Conservation (phyloP, 2,113 vertebrate genomes). For the Aegithalos caudatus region DNA sequence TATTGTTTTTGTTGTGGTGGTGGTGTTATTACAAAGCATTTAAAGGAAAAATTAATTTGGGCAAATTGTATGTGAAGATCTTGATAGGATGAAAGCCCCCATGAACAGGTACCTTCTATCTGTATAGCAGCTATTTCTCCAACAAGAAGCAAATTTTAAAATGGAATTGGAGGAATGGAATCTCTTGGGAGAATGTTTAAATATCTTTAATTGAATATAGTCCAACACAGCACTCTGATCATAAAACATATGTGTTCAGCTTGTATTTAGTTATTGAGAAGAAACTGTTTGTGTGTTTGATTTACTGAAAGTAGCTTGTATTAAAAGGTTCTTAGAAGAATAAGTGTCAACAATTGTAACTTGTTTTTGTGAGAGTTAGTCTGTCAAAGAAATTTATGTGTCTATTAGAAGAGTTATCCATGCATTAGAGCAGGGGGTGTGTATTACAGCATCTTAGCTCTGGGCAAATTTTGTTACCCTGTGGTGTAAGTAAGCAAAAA, state of each 20-base stretch:
- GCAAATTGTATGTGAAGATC: neutral
- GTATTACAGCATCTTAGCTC: neutral
- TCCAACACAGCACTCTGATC: neutral
- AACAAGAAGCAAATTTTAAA: neutral
- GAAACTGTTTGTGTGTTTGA: neutral
- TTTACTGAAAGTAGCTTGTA: neutral
- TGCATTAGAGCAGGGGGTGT: neutral
- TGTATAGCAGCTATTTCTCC: neutral
- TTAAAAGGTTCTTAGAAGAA: neutral
- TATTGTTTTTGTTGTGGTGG: neutral
- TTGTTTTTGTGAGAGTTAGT: neutral
- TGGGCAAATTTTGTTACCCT: neutral
- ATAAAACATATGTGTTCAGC: neutral
- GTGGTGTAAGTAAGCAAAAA: neutral
- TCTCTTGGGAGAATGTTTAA: neutral
- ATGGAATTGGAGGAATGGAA: neutral
- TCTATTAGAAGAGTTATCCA: neutral
- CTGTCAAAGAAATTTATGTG: neutral
- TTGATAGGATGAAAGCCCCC: neutral
- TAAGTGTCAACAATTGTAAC: neutral
- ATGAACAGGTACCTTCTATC: neutral
- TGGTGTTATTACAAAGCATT: neutral
- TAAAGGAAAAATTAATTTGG: neutral
- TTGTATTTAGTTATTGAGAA: neutral
- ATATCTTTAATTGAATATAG: neutral